phyloP scores from a whole-genome alignment of 2,113 vertebrate species.

The Fregetta grallaria region DNA sequence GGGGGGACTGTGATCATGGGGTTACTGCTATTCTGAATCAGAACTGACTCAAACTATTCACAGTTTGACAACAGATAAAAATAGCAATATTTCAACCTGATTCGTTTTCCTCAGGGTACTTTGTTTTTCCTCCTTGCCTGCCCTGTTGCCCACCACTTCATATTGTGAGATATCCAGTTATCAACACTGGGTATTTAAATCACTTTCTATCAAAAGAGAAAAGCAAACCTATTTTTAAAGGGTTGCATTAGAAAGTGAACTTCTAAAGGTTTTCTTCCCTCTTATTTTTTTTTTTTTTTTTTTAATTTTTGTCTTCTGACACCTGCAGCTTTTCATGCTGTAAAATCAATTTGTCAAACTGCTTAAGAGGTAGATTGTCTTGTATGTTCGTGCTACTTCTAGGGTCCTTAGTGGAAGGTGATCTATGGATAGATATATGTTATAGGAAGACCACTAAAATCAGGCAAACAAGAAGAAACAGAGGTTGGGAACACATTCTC shows the following conservation, averaged over 20 bases:
- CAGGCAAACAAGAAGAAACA: not conserved
- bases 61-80: not conserved
- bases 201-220: not conserved
- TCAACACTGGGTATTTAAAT: not conserved
- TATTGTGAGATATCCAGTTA: not conserved
- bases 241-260: not conserved
- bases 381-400: not conserved
- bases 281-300: not conserved
- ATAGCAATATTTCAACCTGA: not conserved
- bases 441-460: not conserved
- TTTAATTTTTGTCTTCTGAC: not conserved
- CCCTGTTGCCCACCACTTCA: not conserved
- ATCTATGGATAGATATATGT: not conserved
- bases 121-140: not conserved
- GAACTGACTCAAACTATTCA: not conserved
- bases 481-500: not conserved
- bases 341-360: not conserved
- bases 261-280: not conserved
- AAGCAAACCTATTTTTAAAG: not conserved
- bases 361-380: not conserved
- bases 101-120: not conserved
- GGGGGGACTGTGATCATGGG: not conserved
- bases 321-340: not conserved
- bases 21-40: not conserved
- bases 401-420: not conserved